phyloP scores from a whole-genome alignment of 2,797 vertebrate species.

The Onychomys torridus region DNA sequence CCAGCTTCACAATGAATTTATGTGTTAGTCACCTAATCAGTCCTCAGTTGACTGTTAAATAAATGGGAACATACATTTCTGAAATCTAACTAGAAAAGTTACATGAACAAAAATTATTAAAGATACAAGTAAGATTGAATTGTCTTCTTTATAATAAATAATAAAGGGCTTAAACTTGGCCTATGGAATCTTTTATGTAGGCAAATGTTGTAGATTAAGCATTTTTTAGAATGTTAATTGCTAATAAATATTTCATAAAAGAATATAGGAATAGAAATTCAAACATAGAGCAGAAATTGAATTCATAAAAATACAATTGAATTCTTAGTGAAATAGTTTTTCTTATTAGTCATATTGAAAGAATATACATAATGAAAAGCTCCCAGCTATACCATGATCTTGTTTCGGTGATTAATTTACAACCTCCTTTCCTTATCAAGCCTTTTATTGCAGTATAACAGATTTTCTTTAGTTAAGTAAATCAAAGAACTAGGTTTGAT shows the following conservation, averaged over 20 bases:
- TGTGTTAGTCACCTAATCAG: conserved; percentile 59
- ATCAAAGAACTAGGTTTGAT: background rate
- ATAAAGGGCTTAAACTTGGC: conserved; percentile 26
- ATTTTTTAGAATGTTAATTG: conserved; percentile 59
- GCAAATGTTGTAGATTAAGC: conserved; percentile 52
- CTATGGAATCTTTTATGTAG: conserved; percentile 59
- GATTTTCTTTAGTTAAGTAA: conserved; percentile 33
- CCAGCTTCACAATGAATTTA: conserved; percentile 30
- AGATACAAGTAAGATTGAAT: conserved; percentile 59
- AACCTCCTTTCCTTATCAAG: conserved; percentile 32
- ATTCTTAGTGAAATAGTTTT: conserved; percentile 40
- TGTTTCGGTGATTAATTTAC: conserved; percentile 48
- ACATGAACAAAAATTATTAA: conserved; percentile 49
- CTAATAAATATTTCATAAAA: conserved; percentile 53
- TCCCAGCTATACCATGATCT: conserved; percentile 34
- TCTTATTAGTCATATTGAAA: conserved; percentile 50
- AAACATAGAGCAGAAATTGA: conserved; percentile 42
- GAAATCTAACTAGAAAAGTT: conserved; percentile 49
- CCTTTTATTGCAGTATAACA: conserved; percentile 35
- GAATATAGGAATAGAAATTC: conserved; percentile 59
- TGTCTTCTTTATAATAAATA: conserved; percentile 54
- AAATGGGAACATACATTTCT: conserved; percentile 65
- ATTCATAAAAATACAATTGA: conserved; percentile 59
- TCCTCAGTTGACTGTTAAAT: conserved; percentile 45
- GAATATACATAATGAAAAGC: conserved; percentile 61